These are phyloP conservation scores for Amitus sp. DNA, from an alignment of 2,888 invertebrate genomes.

Conservation along the genomic window DNA sequence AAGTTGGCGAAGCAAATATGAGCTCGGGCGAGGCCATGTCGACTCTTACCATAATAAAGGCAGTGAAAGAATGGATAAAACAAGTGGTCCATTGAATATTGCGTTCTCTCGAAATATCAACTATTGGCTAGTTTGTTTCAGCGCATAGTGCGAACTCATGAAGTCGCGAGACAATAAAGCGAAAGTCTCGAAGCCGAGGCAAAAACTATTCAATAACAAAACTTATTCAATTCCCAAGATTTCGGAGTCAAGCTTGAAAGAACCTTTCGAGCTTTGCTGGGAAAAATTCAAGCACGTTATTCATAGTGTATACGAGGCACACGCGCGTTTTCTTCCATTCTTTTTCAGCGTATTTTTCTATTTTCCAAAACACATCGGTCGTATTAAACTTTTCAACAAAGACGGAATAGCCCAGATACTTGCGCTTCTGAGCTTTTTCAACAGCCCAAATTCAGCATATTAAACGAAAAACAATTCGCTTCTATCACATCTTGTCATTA, in stretches of 20 bases:
- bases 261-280: conserved; percentile 37
- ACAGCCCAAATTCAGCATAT: too few species aligned
- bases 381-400: conserved; percentile 40
- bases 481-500: too few species aligned
- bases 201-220: conserved; percentile 54
- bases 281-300: conserved; percentile 42
- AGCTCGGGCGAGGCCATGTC: conserved; percentile 15
- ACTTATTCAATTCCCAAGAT: conserved; percentile 51
- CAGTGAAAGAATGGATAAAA: conserved; percentile 29
- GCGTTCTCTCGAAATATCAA: conserved; percentile 46
- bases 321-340: conserved; percentile 28
- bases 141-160: too few species aligned
- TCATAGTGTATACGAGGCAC: conserved; percentile 41
- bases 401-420: neutral
- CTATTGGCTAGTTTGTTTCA: conserved; percentile 39
- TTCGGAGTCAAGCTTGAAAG: conserved; percentile 24
- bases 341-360: conserved; percentile 8
- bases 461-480: too few species aligned
- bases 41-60: conserved; percentile 29
- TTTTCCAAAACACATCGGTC: conserved; percentile 13
- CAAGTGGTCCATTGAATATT: conserved; percentile 41
- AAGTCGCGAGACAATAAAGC: too few species aligned
- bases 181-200: conserved; percentile 30
- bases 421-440: too few species aligned
- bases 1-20: conserved; percentile 7